These are phyloP conservation scores for Mungos mungo DNA, from an alignment of 2,113 vertebrate genomes.

Conservation along the genomic window DNA sequence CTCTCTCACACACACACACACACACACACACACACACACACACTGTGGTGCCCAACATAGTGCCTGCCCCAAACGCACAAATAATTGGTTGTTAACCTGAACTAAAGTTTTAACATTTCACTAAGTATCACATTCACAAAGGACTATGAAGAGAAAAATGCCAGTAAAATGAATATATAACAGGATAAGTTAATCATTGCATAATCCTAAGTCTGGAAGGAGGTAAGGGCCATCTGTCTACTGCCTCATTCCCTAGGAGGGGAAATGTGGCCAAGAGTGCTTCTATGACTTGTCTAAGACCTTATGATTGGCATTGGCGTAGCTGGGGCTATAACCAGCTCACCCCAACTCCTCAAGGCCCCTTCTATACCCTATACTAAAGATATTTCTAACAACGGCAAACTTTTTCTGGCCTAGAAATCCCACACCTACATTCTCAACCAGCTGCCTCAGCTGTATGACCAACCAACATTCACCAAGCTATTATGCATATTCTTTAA, in stretches of 20 bases:
- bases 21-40: background rate
- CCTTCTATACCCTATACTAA: background rate
- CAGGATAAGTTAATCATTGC: background rate
- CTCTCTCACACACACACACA: background rate
- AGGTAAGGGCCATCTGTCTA: background rate
- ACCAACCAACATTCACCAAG: conserved; percentile 66
- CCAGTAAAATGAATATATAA: background rate
- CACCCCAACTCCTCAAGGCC: background rate
- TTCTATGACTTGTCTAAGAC: background rate
- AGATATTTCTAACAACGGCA: conserved; percentile 31
- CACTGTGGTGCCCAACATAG: too few relatives aligned
- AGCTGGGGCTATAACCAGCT: background rate
- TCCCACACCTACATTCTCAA: conserved; percentile 59
- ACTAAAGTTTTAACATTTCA: background rate
- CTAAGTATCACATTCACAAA: background rate
- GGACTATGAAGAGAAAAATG: background rate
- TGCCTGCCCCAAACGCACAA: background rate
- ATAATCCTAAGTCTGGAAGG: background rate
- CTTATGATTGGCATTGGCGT: background rate
- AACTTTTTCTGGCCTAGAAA: conserved; percentile 67
- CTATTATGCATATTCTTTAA: conserved; percentile 62
- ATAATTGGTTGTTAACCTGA: background rate
- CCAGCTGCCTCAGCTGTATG: conserved; percentile 69
- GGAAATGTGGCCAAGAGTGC: too few relatives aligned
- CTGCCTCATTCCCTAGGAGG: background rate